Conservation (phyloP, 1,140 invertebrate species). For the Andrena cerasifolii region DNA sequence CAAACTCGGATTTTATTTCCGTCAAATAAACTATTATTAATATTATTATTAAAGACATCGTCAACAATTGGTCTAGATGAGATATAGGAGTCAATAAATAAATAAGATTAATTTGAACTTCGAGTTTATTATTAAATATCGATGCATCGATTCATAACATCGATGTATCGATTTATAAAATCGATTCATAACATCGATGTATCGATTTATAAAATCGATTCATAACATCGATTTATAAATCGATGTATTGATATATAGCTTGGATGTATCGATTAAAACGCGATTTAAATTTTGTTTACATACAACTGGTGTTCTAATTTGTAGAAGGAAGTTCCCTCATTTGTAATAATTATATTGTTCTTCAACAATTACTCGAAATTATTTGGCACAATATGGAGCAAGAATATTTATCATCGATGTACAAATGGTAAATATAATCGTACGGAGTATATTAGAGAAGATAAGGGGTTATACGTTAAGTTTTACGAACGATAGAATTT, state of each 20-base stretch:
- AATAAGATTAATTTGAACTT: too few species aligned
- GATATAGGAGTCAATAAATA: too few species aligned
- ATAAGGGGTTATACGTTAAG: not conserved
- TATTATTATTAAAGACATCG: too few species aligned
- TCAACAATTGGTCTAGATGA: too few species aligned
- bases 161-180: too few species aligned
- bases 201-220: too few species aligned
- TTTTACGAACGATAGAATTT: not conserved
- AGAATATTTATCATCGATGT: slow-evolving; percentile 71
- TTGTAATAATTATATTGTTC: not conserved
- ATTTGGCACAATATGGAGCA: slow-evolving; percentile 61
- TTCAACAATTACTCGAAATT: not conserved
- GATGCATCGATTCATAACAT: too few species aligned
- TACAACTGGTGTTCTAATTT: not conserved
- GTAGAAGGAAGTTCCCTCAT: not conserved
- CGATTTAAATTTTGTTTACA: slow-evolving; percentile 17
- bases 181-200: too few species aligned
- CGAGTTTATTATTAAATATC: too few species aligned
- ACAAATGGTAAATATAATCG: slow-evolving; percentile 70
- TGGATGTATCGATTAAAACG: not conserved
- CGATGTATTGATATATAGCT: not conserved
- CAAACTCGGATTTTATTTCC: too few species aligned
- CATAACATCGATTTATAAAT: too few species aligned
- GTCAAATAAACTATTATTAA: too few species aligned
- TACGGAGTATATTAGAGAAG: not conserved